Evolutionary conservation across 2,888 invertebrate species (phyloP).

Genomic region (Achlya flavicornis): DNA sequence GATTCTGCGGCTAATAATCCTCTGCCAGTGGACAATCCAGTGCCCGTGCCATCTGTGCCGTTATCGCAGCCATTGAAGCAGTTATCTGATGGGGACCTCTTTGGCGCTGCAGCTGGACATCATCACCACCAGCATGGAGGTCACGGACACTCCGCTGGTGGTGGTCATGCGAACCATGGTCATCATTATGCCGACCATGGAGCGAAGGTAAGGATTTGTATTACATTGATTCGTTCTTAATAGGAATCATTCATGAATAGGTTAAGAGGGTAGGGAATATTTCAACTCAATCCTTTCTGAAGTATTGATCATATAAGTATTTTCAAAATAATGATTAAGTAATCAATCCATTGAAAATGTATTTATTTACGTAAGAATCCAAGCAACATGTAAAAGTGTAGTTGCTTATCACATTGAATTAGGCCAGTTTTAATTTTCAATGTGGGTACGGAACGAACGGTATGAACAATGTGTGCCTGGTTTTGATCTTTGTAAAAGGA

Average conservation of each 20-base stretch:
- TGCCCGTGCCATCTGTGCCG: conserved; percentile 41
- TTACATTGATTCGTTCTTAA: conserved; percentile 15
- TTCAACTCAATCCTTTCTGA: neutral
- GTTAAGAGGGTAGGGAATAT: neutral
- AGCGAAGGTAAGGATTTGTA: conserved; percentile 67
- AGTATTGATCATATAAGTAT: too few relatives aligned
- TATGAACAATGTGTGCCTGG: too few relatives aligned
- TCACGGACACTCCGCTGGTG: conserved; percentile 72
- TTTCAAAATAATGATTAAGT: too few relatives aligned
- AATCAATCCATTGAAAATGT: too few relatives aligned
- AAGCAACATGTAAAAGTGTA: too few relatives aligned
- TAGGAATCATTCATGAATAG: neutral
- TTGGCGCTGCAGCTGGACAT: conserved; percentile 54
- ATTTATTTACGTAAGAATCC: too few relatives aligned
- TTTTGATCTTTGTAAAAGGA: too few relatives aligned
- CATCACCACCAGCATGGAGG: conserved; percentile 59
- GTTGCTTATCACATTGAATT: too few relatives aligned
- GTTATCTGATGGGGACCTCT: conserved; percentile 49
- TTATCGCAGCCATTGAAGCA: conserved; percentile 41
- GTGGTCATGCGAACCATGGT: conserved; percentile 80
- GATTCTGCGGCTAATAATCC: conserved; percentile 35
- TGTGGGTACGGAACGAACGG: too few relatives aligned
- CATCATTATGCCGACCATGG: conserved; percentile 81
- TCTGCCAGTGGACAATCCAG: conserved; percentile 35
- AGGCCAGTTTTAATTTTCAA: too few relatives aligned